phyloP scores from a whole-genome alignment of 2,797 vertebrate species.

The Pseudomugil tenellus region DNA sequence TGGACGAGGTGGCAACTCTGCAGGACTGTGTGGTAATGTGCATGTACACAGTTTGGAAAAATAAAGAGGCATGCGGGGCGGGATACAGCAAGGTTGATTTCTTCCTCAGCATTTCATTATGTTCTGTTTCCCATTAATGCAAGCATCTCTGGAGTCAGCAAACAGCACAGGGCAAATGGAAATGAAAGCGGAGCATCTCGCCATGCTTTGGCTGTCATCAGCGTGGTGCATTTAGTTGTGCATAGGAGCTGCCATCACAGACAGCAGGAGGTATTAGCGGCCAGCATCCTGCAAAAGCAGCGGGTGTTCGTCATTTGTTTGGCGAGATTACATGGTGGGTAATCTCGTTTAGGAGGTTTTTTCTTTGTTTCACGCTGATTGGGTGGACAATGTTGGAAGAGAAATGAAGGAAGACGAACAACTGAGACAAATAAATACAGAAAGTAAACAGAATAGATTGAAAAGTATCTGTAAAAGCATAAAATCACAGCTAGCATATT shows the following conservation, averaged over 20 bases:
- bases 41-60: constrained; percentile 47
- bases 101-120: constrained; percentile 59
- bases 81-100: constrained; percentile 33
- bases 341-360: constrained; percentile 73
- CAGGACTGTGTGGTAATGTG: constrained; percentile 49
- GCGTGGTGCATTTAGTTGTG: constrained; percentile 62
- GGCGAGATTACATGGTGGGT: constrained; percentile 76
- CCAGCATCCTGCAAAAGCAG: constrained; percentile 56
- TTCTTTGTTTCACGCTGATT: constrained; percentile 69
- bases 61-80: constrained; percentile 24
- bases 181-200: constrained; percentile 54
- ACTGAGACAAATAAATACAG: constrained; percentile 50
- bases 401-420: constrained; percentile 57
- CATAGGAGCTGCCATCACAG: constrained; percentile 51
- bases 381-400: constrained; percentile 64
- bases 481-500: neutral
- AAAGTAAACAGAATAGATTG: constrained; percentile 42
- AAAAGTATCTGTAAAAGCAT: constrained; percentile 26
- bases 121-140: constrained; percentile 65
- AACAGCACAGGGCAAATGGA: constrained; percentile 63
- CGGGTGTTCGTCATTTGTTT: constrained; percentile 73
- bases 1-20: constrained; percentile 47
- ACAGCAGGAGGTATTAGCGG: constrained; percentile 61
- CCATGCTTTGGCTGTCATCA: constrained; percentile 61
- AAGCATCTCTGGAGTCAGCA: constrained; percentile 69